Percentiles rank a stretch among this genome's conserved stretches.
Conservation (phyloP, 2,113 vertebrate species). For the human region GRCh38 chr9:6276001-6276500, state of each 20-base stretch:
- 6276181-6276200: not conserved
- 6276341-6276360: not conserved
- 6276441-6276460: not conserved
- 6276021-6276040: not conserved
- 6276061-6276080: not conserved
- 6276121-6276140: not conserved
- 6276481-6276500: not conserved
- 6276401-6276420: not conserved
- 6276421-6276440: not conserved
- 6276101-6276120: not conserved
- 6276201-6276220: too few species aligned
- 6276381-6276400: not conserved
- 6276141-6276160: not conserved
- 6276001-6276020: not conserved
- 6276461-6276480: not conserved
- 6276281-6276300: not conserved
- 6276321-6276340: not conserved
- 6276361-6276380: not conserved
- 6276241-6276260: not conserved
- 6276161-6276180: not conserved
- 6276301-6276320: not conserved
- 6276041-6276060: not conserved
- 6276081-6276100: not conserved
- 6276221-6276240: not conserved
- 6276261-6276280: not conserved